Percentiles rank a stretch among this genome's conserved stretches.
Evolutionary conservation across 2,113 vertebrate species (phyloP).

Genomic region (Madoqua kirkii): DNA sequence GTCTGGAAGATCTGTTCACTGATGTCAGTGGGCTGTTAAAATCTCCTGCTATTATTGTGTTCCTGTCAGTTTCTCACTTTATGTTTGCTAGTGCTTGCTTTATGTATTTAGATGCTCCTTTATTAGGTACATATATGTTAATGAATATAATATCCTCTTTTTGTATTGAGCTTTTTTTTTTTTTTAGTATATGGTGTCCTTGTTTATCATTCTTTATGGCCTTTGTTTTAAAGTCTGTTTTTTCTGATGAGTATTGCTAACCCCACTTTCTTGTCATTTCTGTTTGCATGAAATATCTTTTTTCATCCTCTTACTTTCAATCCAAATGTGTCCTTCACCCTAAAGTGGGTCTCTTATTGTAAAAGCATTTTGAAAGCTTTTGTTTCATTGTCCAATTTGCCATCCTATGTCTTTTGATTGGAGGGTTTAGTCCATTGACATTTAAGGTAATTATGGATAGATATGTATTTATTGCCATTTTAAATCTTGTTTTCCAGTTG

Average conservation of each 20-base stretch:
- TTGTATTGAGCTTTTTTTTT: not conserved
- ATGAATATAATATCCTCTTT: not conserved
- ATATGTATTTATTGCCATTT: not conserved
- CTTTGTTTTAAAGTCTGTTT: not conserved
- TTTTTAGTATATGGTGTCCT: not conserved
- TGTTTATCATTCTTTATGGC: not conserved
- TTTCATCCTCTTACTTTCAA: not conserved
- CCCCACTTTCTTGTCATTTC: not conserved
- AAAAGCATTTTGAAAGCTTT: not conserved
- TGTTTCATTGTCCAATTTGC: not conserved
- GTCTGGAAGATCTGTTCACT: not conserved
- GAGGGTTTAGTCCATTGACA: not conserved
- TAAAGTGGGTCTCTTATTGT: not conserved
- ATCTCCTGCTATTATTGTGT: not conserved
- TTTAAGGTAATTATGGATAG: not conserved
- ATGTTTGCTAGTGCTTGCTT: not conserved
- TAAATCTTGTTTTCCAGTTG: not conserved
- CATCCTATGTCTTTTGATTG: not conserved
- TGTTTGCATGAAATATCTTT: not conserved
- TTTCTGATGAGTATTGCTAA: not conserved
- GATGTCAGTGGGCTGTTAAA: not conserved
- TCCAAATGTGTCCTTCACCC: not conserved
- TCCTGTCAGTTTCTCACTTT: not conserved
- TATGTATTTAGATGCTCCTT: not conserved
- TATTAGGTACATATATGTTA: not conserved